Evolutionary conservation across 2,113 vertebrate genomes (phyloP), one percentile per base, ranked within the genome.

Genomic region (Athene cunicularia): DNA sequence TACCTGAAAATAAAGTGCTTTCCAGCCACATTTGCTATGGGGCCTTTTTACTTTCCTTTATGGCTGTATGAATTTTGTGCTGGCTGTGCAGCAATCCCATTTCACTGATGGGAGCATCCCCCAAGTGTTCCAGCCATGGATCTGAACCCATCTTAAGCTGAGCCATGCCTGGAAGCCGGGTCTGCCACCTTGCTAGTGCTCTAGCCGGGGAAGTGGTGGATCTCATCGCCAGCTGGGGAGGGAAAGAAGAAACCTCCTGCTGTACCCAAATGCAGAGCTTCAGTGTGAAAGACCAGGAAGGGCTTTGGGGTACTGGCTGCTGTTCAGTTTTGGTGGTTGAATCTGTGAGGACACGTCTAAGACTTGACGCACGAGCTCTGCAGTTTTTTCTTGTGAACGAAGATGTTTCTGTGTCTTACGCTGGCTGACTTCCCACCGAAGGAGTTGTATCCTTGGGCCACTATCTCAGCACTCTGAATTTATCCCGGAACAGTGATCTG

Each of bases 1-100:
- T 80, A 9, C 37, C 70, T 87, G 59, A 87, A 89, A 92, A 90
- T 63, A 68, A 94, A 92, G 43, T 75, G 52, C 14, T 79, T 93
- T 75, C 52, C 43, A 76, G 82, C 49, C 26, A 27, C 4, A 12
- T 62, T 73, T 59, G 9, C 60, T 74, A 12, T 23, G n/a, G 17
- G 50, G 15, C 32, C 15, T 88, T 87, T 74, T 91, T 45, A 17
- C 73, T 79, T 86, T 56, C 53, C 73, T 73, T 68, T 43, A 6
- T 52, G 53, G 70, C 74, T 82, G 6, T 41, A 8, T 47, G 15
- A 63, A 30, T 82, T 47, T 43, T 47, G 7, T 63, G 39, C 39
- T 66, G 80, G 28, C 47, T 59, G 32, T 47, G 66, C 64, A 72
- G 71, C 52, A 79, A 39, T 39, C 30, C 33, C 0, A 0, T 64